These are phyloP conservation scores for Pseudochromis fuscus DNA, from an alignment of 2,797 vertebrate genomes.

Conservation along the genomic window DNA sequence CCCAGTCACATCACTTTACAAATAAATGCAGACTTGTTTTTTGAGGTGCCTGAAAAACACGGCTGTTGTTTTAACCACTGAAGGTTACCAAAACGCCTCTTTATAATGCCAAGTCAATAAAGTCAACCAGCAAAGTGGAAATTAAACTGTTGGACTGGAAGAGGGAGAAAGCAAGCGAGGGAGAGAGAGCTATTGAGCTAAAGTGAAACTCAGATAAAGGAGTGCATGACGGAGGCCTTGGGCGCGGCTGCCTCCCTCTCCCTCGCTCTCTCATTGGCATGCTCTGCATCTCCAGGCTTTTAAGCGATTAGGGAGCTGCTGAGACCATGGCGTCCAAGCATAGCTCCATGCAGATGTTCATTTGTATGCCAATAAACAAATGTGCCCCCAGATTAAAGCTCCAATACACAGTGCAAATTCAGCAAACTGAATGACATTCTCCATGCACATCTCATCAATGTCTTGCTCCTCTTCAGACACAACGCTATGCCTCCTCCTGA, in stretches of 20 bases:
- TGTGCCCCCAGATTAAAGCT: slow-evolving; percentile 82
- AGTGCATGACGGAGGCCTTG: slow-evolving; percentile 69
- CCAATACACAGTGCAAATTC: slow-evolving; percentile 77
- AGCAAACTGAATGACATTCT: slow-evolving; percentile 75
- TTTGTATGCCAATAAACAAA: slow-evolving; percentile 86
- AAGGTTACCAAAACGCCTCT: slow-evolving; percentile 55
- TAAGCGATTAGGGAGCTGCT: slow-evolving; percentile 79
- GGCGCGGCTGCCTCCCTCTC: slow-evolving; percentile 62
- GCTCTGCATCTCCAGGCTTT: slow-evolving; percentile 75
- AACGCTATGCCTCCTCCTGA: slow-evolving; percentile 38
- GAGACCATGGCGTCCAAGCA: slow-evolving; percentile 77
- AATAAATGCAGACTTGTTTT: slow-evolving; percentile 32
- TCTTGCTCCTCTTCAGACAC: slow-evolving; percentile 62
- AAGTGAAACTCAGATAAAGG: slow-evolving; percentile 72
- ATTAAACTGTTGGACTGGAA: slow-evolving; percentile 71
- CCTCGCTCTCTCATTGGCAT: slow-evolving; percentile 73
- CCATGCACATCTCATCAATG: slow-evolving; percentile 70
- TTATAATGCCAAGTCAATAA: slow-evolving; percentile 71
- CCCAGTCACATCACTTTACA: slow-evolving; percentile 12
- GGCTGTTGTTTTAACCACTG: slow-evolving; percentile 41
- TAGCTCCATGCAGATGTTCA: slow-evolving; percentile 82
- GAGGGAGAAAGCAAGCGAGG: slow-evolving; percentile 45
- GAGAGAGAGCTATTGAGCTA: slow-evolving; percentile 50
- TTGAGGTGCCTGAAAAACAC: slow-evolving; percentile 39
- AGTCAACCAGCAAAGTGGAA: slow-evolving; percentile 66